Conservation (phyloP, 2,888 invertebrate genomes). For the Bruchidius siliquastri region DNA sequence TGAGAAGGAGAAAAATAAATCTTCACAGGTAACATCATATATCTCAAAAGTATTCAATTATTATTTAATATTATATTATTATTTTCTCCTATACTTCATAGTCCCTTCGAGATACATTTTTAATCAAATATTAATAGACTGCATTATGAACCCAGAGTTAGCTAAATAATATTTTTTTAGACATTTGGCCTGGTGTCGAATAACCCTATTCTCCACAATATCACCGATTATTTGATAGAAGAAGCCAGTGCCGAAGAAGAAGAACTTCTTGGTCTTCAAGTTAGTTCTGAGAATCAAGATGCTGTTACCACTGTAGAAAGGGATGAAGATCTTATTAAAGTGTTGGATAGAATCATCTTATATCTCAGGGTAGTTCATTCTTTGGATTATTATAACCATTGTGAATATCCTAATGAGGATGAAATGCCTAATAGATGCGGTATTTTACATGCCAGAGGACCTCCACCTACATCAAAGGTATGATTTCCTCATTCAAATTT, state of each 20-base stretch:
- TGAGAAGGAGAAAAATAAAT: slow-evolving; percentile 46
- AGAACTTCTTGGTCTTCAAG: slow-evolving; percentile 74
- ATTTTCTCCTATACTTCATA: no score
- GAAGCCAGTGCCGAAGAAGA: slow-evolving; percentile 99
- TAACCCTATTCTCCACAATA: slow-evolving; percentile 93
- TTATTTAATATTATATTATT: no score
- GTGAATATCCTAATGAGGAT: slow-evolving; percentile 98
- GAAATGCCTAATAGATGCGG: slow-evolving; percentile 99
- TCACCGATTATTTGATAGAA: slow-evolving; percentile 96
- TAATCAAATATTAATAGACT: no score
- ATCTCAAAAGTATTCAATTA: neutral
- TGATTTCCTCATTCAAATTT: slow-evolving; percentile 5
- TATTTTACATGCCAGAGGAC: slow-evolving; percentile 94
- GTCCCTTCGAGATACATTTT: no score
- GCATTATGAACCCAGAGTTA: no score
- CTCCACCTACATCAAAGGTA: slow-evolving; percentile 72
- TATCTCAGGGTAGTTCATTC: slow-evolving; percentile 97
- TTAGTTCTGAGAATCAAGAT: slow-evolving; percentile 46
- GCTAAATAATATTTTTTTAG: slow-evolving; percentile 28
- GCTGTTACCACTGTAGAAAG: slow-evolving; percentile 57
- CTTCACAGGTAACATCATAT: slow-evolving; percentile 32
- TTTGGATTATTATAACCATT: slow-evolving; percentile 98
- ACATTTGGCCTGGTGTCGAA: slow-evolving; percentile 71
- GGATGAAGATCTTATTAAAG: slow-evolving; percentile 67
- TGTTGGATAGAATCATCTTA: slow-evolving; percentile 75